Base-by-base conservation (phyloP, 2,113 vertebrate genomes). In the Emberiza fucata region DNA sequence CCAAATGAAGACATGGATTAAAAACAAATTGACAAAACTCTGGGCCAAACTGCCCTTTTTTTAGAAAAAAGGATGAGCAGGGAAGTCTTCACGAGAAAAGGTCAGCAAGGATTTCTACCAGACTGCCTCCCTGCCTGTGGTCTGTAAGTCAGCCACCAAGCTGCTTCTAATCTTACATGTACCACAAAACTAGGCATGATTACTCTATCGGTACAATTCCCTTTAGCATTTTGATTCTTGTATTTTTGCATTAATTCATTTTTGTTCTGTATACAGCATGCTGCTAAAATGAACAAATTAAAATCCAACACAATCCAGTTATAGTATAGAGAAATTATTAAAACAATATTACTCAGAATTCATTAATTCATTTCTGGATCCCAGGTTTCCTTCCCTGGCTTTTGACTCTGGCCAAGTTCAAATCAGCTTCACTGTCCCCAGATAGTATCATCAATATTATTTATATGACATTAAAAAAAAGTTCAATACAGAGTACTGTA, bases 201-300 rank as follows among this genome's bases (percentile, higher is more conserved):
- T 45, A 22, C 39, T 2, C 3, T 37, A n/a, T 23, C 72, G 69
- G 48, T 45, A 78, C 51, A 89, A 61, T 25, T 81, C 40, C 78
- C 56, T 91, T 80, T 80, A 90, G 60, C 59, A 61, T 33, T 81
- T 79, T 57, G 71, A 86, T 83, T 90, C n/a, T 81, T 25, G 10
- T 37, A 56, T 75, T 88, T 94, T 78, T 92, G 54, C 31, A 64
- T 59, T 82, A 81, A 87, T 92, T 70, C 19, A 69, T 9, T 78
- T 42, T 85, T 91, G 53, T 81, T 86, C 48, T 56, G 31, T 44
- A 71, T 17, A 90, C 37, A 88, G 40, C 54, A 81, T 12, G 35
- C 44, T 81, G 68, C 56, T 80, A 92, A 82, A 39, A 91, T 66
- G 61, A 94, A 81, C 71, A 90, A 64, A 86, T 83, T 88, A 83